Conservation (phyloP, 2,113 vertebrate genomes). For the Tragelaphus buxtoni region DNA sequence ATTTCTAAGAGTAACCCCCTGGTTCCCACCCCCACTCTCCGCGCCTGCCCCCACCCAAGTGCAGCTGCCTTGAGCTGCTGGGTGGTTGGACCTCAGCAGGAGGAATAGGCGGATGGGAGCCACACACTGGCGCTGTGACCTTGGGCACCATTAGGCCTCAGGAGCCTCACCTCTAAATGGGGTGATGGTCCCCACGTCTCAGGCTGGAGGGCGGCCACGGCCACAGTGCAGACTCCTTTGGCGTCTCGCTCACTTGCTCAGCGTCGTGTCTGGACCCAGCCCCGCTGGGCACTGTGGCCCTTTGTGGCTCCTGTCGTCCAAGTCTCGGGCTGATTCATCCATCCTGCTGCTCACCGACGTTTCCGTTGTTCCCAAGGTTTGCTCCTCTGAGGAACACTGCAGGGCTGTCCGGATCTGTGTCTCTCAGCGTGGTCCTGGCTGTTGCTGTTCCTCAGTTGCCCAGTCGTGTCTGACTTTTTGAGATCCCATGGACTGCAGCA, state of each 20-base stretch:
- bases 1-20: neutral
- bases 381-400: neutral
- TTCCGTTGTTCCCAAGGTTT: neutral
- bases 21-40: neutral
- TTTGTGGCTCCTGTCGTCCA: accelerated
- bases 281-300: accelerated
- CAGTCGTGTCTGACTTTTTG: neutral
- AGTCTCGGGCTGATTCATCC: accelerated
- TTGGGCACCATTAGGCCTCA: neutral
- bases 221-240: accelerated
- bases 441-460: neutral
- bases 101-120: neutral
- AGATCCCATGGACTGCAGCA: neutral
- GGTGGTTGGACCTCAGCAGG: accelerated
- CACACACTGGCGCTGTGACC: neutral
- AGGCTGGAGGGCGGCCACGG: neutral
- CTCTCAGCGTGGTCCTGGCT: accelerated
- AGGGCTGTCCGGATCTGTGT: accelerated
- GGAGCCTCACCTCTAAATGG: neutral
- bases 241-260: accelerated
- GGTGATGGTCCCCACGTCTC: no score
- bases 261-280: accelerated
- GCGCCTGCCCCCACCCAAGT: accelerated
- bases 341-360: accelerated
- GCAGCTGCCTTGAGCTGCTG: neutral